Percentiles rank a stretch among this genome's conserved stretches.
These are phyloP conservation scores for Drosophila elegans DNA, from an alignment of 1,140 invertebrate genomes.

Conservation along the genomic window DNA sequence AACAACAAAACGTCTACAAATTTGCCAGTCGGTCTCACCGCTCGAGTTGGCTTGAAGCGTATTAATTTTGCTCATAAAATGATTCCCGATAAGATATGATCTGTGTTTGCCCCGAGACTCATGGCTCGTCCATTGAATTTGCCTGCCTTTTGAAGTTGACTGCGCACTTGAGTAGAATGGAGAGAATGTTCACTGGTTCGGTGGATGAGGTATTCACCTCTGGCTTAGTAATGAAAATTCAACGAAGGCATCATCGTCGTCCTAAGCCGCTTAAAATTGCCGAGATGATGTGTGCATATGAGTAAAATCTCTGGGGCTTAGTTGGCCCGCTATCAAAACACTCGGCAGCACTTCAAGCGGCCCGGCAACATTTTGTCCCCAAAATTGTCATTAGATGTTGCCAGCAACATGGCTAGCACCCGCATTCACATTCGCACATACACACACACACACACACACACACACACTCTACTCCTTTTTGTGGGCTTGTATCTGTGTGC, in stretches of 20 bases:
- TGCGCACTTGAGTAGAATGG: conserved; percentile 36
- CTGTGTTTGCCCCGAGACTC: conserved; percentile 64
- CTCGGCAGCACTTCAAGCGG: conserved; percentile 31
- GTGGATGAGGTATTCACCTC: conserved; percentile 56
- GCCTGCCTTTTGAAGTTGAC: conserved; percentile 52
- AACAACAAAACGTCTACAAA: conserved; percentile 64
- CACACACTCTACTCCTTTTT: neutral
- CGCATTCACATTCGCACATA: conserved; percentile 1
- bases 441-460: neutral
- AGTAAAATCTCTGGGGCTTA: conserved; percentile 42
- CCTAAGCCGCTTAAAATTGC: conserved; percentile 76
- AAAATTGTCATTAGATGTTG: conserved; percentile 52
- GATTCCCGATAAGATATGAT: conserved; percentile 82
- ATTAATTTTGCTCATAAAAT: conserved; percentile 76
- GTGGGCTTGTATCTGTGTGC: conserved; percentile 44
- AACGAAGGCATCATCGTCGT: conserved; percentile 34
- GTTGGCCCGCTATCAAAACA: conserved; percentile 51
- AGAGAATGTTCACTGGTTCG: neutral
- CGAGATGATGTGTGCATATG: conserved; percentile 41
- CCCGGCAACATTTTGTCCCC: conserved; percentile 32
- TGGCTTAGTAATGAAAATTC: conserved; percentile 78
- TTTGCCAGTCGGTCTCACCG: conserved; percentile 39
- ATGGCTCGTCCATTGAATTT: conserved; percentile 25
- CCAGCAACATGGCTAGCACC: conserved; percentile 48
- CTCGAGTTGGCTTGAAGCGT: conserved; percentile 55